Conservation (phyloP, 2,113 vertebrate genomes). For the Amazona guildingii region DNA sequence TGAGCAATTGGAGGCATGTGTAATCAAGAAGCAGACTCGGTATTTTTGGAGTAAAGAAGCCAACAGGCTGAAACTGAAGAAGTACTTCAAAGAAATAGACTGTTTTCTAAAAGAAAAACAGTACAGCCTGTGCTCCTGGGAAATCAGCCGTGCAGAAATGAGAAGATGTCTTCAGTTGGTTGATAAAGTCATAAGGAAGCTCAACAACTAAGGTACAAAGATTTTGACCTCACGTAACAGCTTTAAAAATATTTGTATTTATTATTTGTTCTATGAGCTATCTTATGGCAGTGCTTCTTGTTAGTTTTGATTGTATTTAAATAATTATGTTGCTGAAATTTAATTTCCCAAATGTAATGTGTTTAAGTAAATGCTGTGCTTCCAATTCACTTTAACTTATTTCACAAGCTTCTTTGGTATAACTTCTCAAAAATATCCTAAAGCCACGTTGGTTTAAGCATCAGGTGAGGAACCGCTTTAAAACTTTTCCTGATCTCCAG, state of each 20-base stretch:
- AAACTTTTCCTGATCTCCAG: neutral
- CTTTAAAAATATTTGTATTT: neutral
- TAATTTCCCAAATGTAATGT: neutral
- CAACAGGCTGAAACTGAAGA: conserved; percentile 30
- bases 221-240: neutral
- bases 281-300: neutral
- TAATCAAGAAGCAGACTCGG: neutral
- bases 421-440: neutral
- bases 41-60: neutral
- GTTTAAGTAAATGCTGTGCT: neutral
- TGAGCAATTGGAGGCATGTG: neutral
- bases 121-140: conserved; percentile 21
- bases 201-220: conserved; percentile 44
- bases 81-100: conserved; percentile 46
- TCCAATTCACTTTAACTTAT: neutral
- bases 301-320: neutral
- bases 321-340: neutral
- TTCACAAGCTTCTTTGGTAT: neutral
- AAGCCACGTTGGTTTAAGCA: neutral
- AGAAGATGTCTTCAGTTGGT: neutral
- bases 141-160: conserved; percentile 45
- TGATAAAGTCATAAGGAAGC: conserved; percentile 11
- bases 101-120: conserved; percentile 30
- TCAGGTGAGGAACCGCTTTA: neutral
- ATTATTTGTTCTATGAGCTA: neutral